A percentile compares a stretch with the other conserved stretches of the same genome.
Evolutionary conservation across 2,113 vertebrate species (phyloP).

Genomic region (Rhea pennata): DNA sequence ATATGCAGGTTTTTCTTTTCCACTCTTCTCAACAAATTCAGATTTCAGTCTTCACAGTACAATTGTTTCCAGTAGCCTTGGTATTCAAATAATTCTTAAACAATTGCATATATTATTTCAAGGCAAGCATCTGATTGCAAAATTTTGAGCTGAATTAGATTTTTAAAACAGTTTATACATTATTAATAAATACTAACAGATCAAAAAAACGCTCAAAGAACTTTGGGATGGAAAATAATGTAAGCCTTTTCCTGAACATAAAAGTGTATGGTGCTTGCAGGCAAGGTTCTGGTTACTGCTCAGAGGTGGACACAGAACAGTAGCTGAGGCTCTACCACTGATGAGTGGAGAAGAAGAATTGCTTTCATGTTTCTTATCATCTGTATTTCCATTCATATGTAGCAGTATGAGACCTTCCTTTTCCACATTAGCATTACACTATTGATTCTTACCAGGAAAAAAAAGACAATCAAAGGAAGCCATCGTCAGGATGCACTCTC

Average conservation of each 20-base stretch:
- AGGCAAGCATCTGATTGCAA: not conserved
- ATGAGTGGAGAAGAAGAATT: not conserved
- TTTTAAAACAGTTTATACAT: not conserved
- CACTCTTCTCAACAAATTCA: not conserved
- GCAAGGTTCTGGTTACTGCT: rapidly evolving
- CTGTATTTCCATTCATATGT: not conserved
- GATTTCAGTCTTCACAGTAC: not conserved
- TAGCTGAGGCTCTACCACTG: not conserved
- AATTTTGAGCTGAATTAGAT: not conserved
- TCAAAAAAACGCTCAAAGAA: not conserved
- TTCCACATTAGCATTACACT: not conserved
- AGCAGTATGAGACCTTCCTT: not conserved
- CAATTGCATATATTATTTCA: not conserved
- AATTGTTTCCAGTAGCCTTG: not conserved
- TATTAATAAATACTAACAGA: not conserved
- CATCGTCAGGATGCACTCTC: not conserved
- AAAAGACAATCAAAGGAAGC: not conserved
- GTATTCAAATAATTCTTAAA: not conserved
- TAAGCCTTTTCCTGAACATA: not conserved
- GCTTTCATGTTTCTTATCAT: not conserved
- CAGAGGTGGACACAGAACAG: not conserved
- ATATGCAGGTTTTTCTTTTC: not conserved
- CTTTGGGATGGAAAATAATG: not conserved
- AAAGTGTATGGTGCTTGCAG: rapidly evolving
- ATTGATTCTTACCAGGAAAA: not conserved